Conservation (phyloP, 1,140 invertebrate genomes). For the Dysdera silvatica region DNA sequence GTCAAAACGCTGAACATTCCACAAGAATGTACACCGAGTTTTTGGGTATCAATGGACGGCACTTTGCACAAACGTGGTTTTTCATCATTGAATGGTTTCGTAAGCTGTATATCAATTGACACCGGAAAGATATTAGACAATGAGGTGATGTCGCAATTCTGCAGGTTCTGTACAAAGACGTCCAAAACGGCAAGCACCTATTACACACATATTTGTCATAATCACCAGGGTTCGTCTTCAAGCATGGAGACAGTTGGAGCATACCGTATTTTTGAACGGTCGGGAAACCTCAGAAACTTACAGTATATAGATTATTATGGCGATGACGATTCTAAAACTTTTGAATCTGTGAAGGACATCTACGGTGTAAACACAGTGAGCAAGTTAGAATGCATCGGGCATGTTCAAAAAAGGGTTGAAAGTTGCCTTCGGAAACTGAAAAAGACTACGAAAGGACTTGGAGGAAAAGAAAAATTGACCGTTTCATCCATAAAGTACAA, state of each 20-base stretch:
- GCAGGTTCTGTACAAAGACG: not conserved
- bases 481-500: not conserved
- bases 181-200: not conserved
- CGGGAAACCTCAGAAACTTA: not conserved
- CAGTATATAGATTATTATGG: slow-evolving; percentile 2
- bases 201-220: not conserved
- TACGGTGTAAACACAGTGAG: not conserved
- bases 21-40: not conserved
- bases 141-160: not conserved
- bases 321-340: not conserved
- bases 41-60: not conserved
- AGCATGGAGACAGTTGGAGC: not conserved
- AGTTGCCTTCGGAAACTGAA: not conserved
- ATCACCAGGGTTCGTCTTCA: not conserved
- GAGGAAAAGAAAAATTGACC: not conserved
- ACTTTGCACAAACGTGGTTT: not conserved
- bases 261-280: slow-evolving; percentile 3
- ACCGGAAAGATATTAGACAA: not conserved
- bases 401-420: not conserved
- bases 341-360: not conserved
- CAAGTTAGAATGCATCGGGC: not conserved
- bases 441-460: not conserved
- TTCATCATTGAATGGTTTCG: not conserved
- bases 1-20: not conserved
- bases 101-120: not conserved